phyloP scores from a whole-genome alignment of 1,140 invertebrate species.

The Anthonomus grandis region DNA sequence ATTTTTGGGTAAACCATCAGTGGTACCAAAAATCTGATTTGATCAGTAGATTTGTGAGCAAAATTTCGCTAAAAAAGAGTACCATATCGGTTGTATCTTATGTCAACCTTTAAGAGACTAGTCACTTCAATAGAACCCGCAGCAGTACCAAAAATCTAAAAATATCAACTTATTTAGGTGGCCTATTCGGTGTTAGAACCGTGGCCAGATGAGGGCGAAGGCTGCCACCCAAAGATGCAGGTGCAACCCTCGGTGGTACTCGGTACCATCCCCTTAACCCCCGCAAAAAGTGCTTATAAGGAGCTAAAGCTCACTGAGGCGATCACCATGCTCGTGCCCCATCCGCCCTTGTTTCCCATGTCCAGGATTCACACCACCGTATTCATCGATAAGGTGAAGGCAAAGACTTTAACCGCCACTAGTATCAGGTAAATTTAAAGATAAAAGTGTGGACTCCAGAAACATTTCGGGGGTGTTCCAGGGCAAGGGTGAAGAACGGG shows the following conservation, averaged over 20 bases:
- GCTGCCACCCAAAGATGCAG: conserved; percentile 70
- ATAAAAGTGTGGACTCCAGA: not conserved
- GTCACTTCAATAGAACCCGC: not conserved
- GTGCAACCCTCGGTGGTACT: conserved; percentile 73
- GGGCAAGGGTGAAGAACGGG: conserved; percentile 82
- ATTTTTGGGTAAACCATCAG: no score
- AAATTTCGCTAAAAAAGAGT: no score
- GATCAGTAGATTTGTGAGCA: no score
- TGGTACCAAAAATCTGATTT: no score
- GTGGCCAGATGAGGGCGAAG: conserved; percentile 60
- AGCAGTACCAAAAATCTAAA: not conserved
- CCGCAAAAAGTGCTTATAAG: conserved; percentile 74
- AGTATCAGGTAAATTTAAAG: conserved; percentile 68
- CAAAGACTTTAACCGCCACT: conserved; percentile 69
- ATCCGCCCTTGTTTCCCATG: conserved; percentile 80
- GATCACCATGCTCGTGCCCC: conserved; percentile 80
- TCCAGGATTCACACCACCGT: conserved; percentile 85
- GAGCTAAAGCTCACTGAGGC: conserved; percentile 76
- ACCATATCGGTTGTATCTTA: not conserved
- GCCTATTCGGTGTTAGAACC: conserved; percentile 82
- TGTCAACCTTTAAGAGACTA: not conserved
- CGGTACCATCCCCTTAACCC: conserved; percentile 67
- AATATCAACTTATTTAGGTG: conserved; percentile 48
- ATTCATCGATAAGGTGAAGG: conserved; percentile 67
- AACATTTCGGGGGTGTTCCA: conserved; percentile 47